These are phyloP conservation scores for Neelides sp. DNA, from an alignment of 1,140 invertebrate species.

Conservation along the genomic window DNA sequence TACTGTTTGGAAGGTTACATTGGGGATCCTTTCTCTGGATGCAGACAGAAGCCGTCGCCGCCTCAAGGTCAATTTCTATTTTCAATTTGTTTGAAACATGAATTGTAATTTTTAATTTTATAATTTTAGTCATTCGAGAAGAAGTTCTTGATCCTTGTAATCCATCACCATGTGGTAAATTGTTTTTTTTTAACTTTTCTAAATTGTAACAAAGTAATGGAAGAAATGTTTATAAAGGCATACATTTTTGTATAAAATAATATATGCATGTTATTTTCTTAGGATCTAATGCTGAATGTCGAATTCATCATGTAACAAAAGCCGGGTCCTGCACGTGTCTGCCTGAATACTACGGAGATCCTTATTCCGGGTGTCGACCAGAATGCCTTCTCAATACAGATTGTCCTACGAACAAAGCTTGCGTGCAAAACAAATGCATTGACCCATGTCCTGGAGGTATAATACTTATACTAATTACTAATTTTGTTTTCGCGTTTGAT, in stretches of 20 bases:
- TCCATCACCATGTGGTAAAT: slow-evolving; percentile 62
- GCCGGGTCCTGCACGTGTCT: slow-evolving; percentile 50
- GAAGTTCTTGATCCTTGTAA: slow-evolving; percentile 53
- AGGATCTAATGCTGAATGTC: slow-evolving; percentile 64
- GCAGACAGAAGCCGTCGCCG: slow-evolving; percentile 37
- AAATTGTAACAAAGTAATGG: too few relatives aligned
- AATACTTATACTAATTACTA: too few relatives aligned
- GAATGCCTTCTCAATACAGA: slow-evolving; percentile 35
- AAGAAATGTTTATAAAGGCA: too few relatives aligned
- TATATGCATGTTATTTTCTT: too few relatives aligned
- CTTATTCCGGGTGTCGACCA: slow-evolving; percentile 15
- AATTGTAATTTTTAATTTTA: slow-evolving; percentile 12
- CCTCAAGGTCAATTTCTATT: slow-evolving; percentile 9
- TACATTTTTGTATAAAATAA: too few relatives aligned
- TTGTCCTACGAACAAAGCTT: slow-evolving; percentile 57
- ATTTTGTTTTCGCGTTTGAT: too few relatives aligned
- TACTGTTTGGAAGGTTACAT: slow-evolving; percentile 50
- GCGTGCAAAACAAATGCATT: slow-evolving; percentile 55
- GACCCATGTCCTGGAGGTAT: slow-evolving; percentile 61
- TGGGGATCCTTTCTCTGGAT: slow-evolving; percentile 56
- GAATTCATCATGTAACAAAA: slow-evolving; percentile 56
- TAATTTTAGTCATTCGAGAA: slow-evolving; percentile 15
- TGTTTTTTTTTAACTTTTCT: too few relatives aligned
- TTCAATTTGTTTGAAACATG: slow-evolving; percentile 2
- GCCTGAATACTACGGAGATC: slow-evolving; percentile 45